These are phyloP conservation scores for Rhabdomys pumilio DNA, from an alignment of 2,797 vertebrate genomes.

Conservation along the genomic window DNA sequence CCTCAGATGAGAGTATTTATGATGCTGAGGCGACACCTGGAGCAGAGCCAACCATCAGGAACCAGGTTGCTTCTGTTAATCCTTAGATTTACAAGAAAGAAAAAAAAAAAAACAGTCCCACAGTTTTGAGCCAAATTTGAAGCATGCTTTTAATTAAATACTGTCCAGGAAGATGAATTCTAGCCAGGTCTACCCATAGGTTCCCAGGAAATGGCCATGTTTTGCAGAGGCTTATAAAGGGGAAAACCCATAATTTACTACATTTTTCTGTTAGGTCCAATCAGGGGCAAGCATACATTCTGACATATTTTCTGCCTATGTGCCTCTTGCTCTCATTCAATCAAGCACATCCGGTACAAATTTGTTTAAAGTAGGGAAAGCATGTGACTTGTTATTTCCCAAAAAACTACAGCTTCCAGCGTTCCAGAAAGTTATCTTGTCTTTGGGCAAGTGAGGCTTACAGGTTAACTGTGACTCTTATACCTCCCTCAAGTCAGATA, in stretches of 20 bases:
- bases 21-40: neutral
- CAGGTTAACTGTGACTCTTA: neutral
- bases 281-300: neutral
- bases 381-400: neutral
- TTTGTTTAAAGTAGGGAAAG: neutral
- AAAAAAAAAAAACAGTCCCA: neutral
- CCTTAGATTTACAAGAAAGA: neutral
- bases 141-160: neutral
- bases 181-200: neutral
- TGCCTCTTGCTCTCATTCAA: neutral
- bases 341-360: neutral
- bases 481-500: neutral
- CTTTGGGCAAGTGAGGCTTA: neutral
- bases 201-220: neutral
- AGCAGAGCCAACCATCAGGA: neutral
- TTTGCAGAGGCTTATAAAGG: neutral
- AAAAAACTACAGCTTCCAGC: neutral
- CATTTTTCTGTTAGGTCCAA: neutral
- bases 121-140: neutral
- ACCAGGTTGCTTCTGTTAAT: neutral
- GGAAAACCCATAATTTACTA: neutral
- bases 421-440: neutral
- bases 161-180: neutral
- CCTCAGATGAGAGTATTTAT: neutral
- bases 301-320: neutral